Conservation (phyloP, 2,888 invertebrate genomes). For the Sesia apiformis region DNA sequence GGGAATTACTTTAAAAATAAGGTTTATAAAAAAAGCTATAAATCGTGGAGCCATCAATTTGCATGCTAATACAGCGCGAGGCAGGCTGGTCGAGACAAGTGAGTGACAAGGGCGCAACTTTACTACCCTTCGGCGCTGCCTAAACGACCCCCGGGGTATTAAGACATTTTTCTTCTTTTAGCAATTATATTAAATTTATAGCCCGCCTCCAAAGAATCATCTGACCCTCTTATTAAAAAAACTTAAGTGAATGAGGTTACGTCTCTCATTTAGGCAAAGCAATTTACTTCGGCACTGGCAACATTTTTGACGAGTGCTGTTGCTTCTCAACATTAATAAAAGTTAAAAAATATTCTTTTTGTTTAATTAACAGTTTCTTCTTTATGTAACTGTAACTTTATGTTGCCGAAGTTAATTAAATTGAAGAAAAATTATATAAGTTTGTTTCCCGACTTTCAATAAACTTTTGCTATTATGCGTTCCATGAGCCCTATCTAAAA, state of each 20-base stretch:
- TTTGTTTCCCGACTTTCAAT: too few relatives aligned
- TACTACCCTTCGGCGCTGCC: conserved; percentile 27
- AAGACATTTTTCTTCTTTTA: conserved; percentile 49
- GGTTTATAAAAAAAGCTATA: conserved; percentile 23
- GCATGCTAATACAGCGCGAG: conserved; percentile 46
- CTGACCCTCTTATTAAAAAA: conserved; percentile 29
- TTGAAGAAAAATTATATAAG: too few relatives aligned
- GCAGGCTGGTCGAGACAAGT: conserved; percentile 41
- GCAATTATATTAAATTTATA: conserved; percentile 50
- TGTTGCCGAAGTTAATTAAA: too few relatives aligned
- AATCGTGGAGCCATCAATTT: conserved; percentile 54
- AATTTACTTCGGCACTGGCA: conserved; percentile 15
- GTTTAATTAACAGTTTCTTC: too few relatives aligned
- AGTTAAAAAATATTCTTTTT: too few relatives aligned
- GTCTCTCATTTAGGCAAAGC: conserved; percentile 18
- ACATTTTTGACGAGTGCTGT: too few relatives aligned
- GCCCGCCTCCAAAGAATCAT: conserved; percentile 31
- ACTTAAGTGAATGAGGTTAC: conserved; percentile 26
- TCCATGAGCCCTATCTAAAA: too few relatives aligned
- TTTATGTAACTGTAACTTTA: too few relatives aligned
- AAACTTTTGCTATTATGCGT: too few relatives aligned
- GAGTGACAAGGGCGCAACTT: conserved; percentile 52
- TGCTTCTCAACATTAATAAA: too few relatives aligned
- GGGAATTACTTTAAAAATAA: conserved; percentile 16
- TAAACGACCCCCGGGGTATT: conserved; percentile 46